Evolutionary conservation across 2,888 invertebrate genomes (phyloP).

Genomic region (Crocallis elinguaria): DNA sequence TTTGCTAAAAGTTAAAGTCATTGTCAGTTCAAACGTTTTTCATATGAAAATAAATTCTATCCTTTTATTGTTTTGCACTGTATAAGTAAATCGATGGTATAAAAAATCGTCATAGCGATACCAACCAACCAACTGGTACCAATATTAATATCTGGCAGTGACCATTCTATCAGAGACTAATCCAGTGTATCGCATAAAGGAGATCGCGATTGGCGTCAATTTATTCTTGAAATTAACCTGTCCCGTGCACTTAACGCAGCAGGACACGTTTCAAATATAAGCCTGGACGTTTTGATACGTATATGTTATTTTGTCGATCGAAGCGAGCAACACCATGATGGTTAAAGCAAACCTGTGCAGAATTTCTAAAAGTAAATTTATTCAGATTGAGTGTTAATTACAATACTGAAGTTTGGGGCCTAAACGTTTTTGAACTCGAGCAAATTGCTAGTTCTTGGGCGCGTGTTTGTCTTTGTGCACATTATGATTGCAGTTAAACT

Average conservation of each 20-base stretch:
- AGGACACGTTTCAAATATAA: slow-evolving; percentile 59
- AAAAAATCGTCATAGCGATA: too few relatives aligned
- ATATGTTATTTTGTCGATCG: slow-evolving; percentile 24
- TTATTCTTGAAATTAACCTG: slow-evolving; percentile 82
- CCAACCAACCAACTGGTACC: too few relatives aligned
- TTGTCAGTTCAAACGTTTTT: too few relatives aligned
- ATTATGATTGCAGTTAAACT: too few relatives aligned
- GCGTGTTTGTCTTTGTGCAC: too few relatives aligned
- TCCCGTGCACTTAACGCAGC: slow-evolving; percentile 69
- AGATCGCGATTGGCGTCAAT: slow-evolving; percentile 63
- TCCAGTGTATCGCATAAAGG: slow-evolving; percentile 49
- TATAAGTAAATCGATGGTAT: too few relatives aligned
- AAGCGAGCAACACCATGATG: slow-evolving; percentile 19
- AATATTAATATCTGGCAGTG: background rate
- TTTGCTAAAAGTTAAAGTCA: too few relatives aligned
- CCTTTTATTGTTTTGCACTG: too few relatives aligned
- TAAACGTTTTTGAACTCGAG: background rate
- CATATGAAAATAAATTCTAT: too few relatives aligned
- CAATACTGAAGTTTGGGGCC: background rate
- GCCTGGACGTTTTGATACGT: slow-evolving; percentile 35
- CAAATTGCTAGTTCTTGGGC: background rate
- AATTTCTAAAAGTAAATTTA: slow-evolving; percentile 20
- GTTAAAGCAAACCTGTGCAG: slow-evolving; percentile 12
- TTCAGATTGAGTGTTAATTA: slow-evolving; percentile 2
- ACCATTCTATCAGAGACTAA: slow-evolving; percentile 6